These are phyloP conservation scores for Coilia nasus DNA, from an alignment of 2,797 vertebrate genomes.

Conservation along the genomic window DNA sequence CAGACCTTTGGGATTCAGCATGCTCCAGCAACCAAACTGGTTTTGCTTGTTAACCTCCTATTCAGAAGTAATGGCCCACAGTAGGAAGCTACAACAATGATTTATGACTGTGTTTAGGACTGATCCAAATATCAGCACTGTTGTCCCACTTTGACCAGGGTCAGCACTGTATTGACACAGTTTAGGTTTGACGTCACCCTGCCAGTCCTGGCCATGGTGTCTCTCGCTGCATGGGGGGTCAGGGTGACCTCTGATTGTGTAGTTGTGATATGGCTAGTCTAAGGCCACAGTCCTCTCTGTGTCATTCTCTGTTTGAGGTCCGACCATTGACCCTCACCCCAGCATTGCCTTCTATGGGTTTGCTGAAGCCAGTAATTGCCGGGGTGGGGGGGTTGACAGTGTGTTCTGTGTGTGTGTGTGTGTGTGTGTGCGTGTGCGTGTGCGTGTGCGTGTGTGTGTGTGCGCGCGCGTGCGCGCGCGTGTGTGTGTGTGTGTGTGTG, in stretches of 20 bases:
- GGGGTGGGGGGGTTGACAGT: not conserved
- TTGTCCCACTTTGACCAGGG: not conserved
- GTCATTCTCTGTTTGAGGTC: conserved; percentile 27
- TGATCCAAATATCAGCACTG: not conserved
- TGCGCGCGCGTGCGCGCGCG: conserved; percentile 9
- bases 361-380: conserved; percentile 41
- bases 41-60: not conserved
- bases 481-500: conserved; percentile 6
- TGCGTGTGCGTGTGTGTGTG: too few relatives aligned
- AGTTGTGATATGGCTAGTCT: not conserved
- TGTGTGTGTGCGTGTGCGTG: too few relatives aligned
- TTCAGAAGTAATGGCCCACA: not conserved
- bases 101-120: not conserved
- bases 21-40: not conserved
- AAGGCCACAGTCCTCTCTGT: too few relatives aligned
- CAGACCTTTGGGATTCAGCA: not conserved
- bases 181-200: not conserved
- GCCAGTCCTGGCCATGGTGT: not conserved
- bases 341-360: conserved; percentile 37
- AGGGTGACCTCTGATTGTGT: not conserved
- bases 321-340: conserved; percentile 44
- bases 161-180: not conserved
- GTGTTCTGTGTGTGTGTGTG: too few relatives aligned
- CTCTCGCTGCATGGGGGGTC: too few relatives aligned
- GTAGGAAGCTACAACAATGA: not conserved